Evolutionary conservation across 1,140 invertebrate species (phyloP).

Genomic region (Metaphire vulgaris): DNA sequence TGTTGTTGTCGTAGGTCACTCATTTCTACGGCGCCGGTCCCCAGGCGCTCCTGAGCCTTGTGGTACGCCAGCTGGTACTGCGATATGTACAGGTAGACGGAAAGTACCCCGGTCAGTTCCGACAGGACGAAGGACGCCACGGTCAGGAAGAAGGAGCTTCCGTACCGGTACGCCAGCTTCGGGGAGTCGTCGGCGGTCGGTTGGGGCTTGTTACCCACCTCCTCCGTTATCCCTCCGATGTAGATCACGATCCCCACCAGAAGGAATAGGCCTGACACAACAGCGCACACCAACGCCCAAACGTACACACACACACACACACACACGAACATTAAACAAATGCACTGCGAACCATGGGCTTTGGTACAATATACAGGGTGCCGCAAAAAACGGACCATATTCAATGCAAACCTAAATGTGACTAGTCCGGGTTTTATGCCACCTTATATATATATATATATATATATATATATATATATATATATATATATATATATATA

Average conservation of each 20-base stretch:
- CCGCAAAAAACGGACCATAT: no score
- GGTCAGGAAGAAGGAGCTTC: conserved; percentile 50
- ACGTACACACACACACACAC: no score
- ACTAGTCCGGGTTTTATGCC: no score
- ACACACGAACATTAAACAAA: no score
- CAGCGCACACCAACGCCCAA: neutral
- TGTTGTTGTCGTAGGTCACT: conserved; percentile 24
- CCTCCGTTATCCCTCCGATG: conserved; percentile 50
- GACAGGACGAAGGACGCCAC: conserved; percentile 47
- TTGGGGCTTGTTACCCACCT: conserved; percentile 49
- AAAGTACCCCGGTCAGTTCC: conserved; percentile 50
- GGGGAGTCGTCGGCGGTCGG: conserved; percentile 38
- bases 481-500: no score
- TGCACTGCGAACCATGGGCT: no score
- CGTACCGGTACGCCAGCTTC: conserved; percentile 46
- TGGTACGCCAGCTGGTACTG: conserved; percentile 46
- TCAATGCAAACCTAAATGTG: no score
- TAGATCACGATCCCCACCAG: conserved; percentile 49
- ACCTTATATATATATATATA: no score
- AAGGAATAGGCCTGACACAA: conserved; percentile 42
- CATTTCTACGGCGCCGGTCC: conserved; percentile 29
- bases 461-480: no score
- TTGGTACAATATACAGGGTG: no score
- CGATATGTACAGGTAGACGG: conserved; percentile 50
- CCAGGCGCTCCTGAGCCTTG: conserved; percentile 43